Evolutionary conservation across 2,113 vertebrate species (phyloP).

Genomic region (Eretmochelys imbricata): DNA sequence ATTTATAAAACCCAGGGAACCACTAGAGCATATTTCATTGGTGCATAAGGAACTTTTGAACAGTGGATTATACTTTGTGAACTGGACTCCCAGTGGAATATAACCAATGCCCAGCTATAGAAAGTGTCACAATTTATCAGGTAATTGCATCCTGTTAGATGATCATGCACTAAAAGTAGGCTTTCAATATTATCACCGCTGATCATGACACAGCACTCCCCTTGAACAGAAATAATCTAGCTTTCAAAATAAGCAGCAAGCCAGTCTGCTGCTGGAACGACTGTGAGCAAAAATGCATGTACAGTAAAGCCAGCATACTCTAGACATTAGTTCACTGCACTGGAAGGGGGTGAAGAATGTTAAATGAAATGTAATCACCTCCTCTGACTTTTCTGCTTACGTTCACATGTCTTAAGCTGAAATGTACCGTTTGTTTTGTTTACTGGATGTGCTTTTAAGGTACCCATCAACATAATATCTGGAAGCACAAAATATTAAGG

Average conservation of each 20-base stretch:
- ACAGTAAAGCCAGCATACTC: not conserved
- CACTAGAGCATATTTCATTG: not conserved
- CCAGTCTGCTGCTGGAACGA: not conserved
- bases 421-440: not conserved
- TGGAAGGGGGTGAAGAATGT: not conserved
- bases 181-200: not conserved
- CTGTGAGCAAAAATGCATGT: not conserved
- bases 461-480: not conserved
- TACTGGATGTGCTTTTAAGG: constrained; percentile 27
- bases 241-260: not conserved
- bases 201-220: constrained; percentile 7
- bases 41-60: constrained; percentile 32
- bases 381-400: not conserved
- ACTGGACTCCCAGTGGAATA: not conserved
- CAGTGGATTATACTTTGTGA: not conserved
- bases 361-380: not conserved
- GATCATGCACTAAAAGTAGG: not conserved
- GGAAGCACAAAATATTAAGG: constrained; percentile 56
- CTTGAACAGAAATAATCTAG: not conserved
- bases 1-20: constrained; percentile 32
- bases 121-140: not conserved
- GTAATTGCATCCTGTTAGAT: constrained; percentile 40
- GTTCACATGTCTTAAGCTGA: not conserved
- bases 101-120: not conserved
- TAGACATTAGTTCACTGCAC: not conserved